A percentile compares a stretch with the other conserved stretches of the same genome.
These are phyloP conservation scores for Astropecten irregularis DNA, from an alignment of 53 echinoderm and acorn worm species.

Conservation along the genomic window DNA sequence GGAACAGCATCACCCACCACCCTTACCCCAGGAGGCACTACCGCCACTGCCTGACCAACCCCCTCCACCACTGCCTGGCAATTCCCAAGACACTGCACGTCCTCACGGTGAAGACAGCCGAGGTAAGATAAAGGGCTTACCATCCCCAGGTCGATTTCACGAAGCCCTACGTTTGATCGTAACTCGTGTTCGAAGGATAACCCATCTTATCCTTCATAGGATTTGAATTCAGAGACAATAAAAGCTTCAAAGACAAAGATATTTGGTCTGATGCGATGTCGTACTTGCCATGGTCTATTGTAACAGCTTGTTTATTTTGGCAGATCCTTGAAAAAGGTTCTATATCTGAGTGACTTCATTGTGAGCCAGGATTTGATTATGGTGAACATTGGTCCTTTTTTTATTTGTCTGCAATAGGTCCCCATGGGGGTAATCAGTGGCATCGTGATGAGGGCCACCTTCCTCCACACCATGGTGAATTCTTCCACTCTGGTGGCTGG, in stretches of 20 bases:
- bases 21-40: slow-evolving; percentile 8
- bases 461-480: slow-evolving; percentile 11
- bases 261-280: too few species aligned
- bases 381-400: too few species aligned
- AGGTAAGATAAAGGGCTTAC: background rate
- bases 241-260: too few species aligned
- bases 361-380: too few species aligned
- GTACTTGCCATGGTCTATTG: too few species aligned
- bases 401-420: background rate
- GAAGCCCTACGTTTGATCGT: too few species aligned
- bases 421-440: slow-evolving; percentile 1
- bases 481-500: slow-evolving; percentile 11
- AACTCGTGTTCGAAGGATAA: too few species aligned
- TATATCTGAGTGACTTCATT: too few species aligned
- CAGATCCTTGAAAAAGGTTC: too few species aligned
- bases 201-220: too few species aligned
- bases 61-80: slow-evolving; percentile 56
- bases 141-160: background rate
- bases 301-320: too few species aligned
- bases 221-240: too few species aligned
- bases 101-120: slow-evolving; percentile 35
- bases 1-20: slow-evolving; percentile 10
- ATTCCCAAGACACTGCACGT: slow-evolving; percentile 14
- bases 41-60: slow-evolving; percentile 54
- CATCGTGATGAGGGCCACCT: background rate